phyloP scores from a whole-genome alignment of 2,113 vertebrate genomes.

The Formicarius rufipectus region DNA sequence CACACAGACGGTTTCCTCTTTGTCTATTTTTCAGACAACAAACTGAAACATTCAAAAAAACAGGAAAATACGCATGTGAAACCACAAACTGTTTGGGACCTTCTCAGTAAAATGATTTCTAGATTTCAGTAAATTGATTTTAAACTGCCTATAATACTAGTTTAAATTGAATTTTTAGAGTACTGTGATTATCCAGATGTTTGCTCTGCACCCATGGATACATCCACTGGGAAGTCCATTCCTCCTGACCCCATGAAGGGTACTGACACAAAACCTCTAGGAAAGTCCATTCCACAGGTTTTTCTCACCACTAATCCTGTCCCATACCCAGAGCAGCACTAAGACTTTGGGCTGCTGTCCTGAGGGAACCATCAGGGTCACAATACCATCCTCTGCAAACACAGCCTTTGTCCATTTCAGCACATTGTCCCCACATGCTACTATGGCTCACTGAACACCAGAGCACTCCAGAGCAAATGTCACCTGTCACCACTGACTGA shows the following conservation, averaged over 20 bases:
- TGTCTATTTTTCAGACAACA: neutral
- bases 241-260: neutral
- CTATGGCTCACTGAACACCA: fast-evolving
- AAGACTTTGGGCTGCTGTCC: neutral
- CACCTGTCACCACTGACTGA: neutral
- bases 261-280: neutral
- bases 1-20: neutral
- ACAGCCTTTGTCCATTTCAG: neutral
- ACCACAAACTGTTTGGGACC: neutral
- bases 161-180: neutral
- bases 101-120: neutral
- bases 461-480: neutral
- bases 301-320: neutral
- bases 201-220: neutral
- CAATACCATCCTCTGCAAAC: neutral
- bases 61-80: neutral
- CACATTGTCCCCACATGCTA: neutral
- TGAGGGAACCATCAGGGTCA: neutral
- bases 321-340: neutral
- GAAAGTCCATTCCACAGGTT: neutral
- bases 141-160: neutral
- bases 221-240: neutral
- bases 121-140: neutral
- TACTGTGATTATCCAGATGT: neutral
- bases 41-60: neutral